Base-by-base conservation (phyloP, 1,140 invertebrate genomes). In the Sitobion miscanthi region DNA sequence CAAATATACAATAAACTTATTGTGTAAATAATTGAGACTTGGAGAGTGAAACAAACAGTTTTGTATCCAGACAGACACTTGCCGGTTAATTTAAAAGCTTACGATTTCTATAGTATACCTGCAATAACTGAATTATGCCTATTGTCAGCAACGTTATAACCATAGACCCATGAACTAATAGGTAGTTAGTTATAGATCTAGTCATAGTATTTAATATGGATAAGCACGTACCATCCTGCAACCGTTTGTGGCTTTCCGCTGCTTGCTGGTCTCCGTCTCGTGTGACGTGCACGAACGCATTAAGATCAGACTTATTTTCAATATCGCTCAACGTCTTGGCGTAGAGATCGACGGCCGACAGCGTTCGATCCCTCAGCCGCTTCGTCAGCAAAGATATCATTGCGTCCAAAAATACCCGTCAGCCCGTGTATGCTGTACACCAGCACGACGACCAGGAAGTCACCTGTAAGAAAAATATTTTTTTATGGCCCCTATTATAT, bases 321-420 rank as follows among this genome's bases (percentile, higher is more conserved):
- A 93, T 7, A 57, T n/a, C 49, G 7, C 45, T 57, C 49, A 93
- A 45, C 3, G 91, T 86, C 30, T 93, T 86, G 1, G 49, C 38
- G 20, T 93, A 93, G 11, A 85, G 91, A 25, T 85, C 91, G 21
- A 86, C 35, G 6, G 35, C 91, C 9, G 91, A 86, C 20, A 93
- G 14, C 0, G 77, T 93, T 57, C 38, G 47, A 85, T 86, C 82
- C 20, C 25, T 23, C 2, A 93, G 49, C 49, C 35, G 47, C 25
- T 93, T 93, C 25, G 45, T 93, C 23, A 93, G 14, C 23, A 57
- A 54, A 9, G 82, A 54, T 85, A 93, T 93, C 91, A 93, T 92
- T 0, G 47, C 25, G 23, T 0, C 25, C 62, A 14, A 77, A 14
- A 77, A 42, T 42, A 42, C 42, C 42, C 3, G 4, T 42, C 0